A percentile compares a stretch with the other conserved stretches of the same genome.
Evolutionary conservation across 2,113 vertebrate genomes (phyloP).

Genomic region (Stegostoma tigrinum): DNA sequence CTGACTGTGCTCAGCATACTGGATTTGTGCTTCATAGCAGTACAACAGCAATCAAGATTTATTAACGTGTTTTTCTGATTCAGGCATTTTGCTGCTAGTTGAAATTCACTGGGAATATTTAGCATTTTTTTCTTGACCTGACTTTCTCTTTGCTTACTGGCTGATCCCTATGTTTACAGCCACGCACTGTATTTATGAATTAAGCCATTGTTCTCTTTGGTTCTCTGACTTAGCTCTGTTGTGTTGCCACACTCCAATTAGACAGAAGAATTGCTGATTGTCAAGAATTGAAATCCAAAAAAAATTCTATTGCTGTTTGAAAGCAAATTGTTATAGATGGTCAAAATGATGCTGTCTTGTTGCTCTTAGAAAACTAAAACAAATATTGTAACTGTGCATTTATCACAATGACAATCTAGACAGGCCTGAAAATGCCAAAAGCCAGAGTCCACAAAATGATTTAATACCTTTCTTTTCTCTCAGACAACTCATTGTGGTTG

Average conservation of each 20-base stretch:
- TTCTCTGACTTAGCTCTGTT: slow-evolving; percentile 28
- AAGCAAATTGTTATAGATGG: neutral
- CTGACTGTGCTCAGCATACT: neutral
- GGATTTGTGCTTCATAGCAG: neutral
- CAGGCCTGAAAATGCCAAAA: neutral
- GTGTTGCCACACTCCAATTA: neutral
- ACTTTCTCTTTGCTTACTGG: slow-evolving; percentile 23
- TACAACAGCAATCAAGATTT: slow-evolving; percentile 11
- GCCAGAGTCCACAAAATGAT: neutral
- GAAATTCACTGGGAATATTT: slow-evolving; percentile 14
- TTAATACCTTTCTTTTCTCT: neutral
- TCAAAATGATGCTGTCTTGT: neutral
- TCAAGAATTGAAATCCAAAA: slow-evolving; percentile 30
- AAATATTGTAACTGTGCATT: neutral
- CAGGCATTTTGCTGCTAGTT: neutral
- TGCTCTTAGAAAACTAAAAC: neutral
- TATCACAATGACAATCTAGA: neutral
- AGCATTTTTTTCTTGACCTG: neutral
- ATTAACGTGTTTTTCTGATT: slow-evolving; percentile 1
- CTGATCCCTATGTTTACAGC: slow-evolving; percentile 32
- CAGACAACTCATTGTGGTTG: neutral
- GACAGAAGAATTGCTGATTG: slow-evolving; percentile 32
- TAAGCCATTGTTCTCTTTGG: slow-evolving; percentile 21
- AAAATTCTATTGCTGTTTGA: slow-evolving; percentile 16
- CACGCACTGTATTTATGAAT: slow-evolving; percentile 16